These are phyloP conservation scores for Capreolus pygargus DNA, from an alignment of 2,113 vertebrate species.

Conservation along the genomic window DNA sequence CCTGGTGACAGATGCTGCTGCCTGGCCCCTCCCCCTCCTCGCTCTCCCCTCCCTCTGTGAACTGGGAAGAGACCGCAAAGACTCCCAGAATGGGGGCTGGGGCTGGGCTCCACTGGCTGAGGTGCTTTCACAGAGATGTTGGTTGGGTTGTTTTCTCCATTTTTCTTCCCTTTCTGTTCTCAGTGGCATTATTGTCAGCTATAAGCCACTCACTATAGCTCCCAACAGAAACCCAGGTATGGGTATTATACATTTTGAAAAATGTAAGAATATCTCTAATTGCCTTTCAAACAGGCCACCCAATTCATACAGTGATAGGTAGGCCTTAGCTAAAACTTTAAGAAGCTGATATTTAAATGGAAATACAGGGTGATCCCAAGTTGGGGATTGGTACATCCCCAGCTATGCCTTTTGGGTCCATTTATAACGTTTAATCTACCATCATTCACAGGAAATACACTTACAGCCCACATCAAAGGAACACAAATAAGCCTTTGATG, in stretches of 20 bases:
- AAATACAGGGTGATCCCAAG: conserved; percentile 44
- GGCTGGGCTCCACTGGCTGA: fast-evolving
- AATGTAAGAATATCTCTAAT: background rate
- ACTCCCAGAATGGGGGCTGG: fast-evolving
- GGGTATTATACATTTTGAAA: background rate
- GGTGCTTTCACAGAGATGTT: fast-evolving
- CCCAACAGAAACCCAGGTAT: background rate
- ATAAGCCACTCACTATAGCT: background rate
- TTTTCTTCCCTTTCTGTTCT: background rate
- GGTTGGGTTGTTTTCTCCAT: fast-evolving
- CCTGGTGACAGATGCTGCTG: fast-evolving
- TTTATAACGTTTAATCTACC: conserved; percentile 80
- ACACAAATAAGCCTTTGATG: conserved; percentile 80
- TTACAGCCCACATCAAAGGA: conserved; percentile 81
- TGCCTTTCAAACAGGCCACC: background rate
- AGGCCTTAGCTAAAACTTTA: background rate
- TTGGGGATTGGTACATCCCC: conserved; percentile 57
- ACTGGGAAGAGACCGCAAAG: fast-evolving
- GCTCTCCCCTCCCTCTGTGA: fast-evolving
- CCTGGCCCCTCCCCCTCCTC: fast-evolving
- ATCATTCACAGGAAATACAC: conserved; percentile 71
- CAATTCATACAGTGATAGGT: background rate
- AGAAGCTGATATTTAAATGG: conserved; percentile 56
- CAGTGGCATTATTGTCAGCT: too few relatives aligned
- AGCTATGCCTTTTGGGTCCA: conserved; percentile 76